These are phyloP conservation scores for Echinops telfairi DNA, from an alignment of 2,113 vertebrate genomes.

Conservation along the genomic window DNA sequence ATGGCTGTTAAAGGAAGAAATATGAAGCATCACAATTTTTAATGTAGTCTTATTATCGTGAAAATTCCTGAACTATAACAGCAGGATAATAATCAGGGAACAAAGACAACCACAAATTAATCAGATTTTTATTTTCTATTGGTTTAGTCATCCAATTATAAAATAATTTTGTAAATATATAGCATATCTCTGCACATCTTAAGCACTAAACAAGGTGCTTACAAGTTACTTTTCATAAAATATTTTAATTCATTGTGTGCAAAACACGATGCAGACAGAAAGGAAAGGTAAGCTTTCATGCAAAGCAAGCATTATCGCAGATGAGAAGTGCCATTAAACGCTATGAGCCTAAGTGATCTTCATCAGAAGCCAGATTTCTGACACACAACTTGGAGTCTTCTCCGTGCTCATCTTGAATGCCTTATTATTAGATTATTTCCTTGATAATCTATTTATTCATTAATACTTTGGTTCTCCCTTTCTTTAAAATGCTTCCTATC, in stretches of 20 bases:
- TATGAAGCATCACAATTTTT: not conserved
- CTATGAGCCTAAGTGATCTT: not conserved
- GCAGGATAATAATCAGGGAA: too few relatives aligned
- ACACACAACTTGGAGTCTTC: not conserved
- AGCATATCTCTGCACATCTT: slow-evolving; percentile 10
- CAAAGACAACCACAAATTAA: too few relatives aligned
- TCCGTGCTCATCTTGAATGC: not conserved
- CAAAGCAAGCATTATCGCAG: not conserved
- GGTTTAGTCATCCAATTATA: not conserved
- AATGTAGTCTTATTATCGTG: not conserved
- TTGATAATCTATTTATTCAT: not conserved
- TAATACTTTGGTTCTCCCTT: not conserved
- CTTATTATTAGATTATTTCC: not conserved
- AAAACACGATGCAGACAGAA: not conserved
- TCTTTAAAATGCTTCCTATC: not conserved
- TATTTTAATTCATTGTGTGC: not conserved
- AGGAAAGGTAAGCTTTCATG: not conserved
- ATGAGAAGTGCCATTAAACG: not conserved
- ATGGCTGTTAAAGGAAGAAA: not conserved
- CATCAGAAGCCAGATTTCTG: not conserved
- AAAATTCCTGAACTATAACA: not conserved
- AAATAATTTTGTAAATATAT: slow-evolving; percentile 4
- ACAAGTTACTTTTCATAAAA: not conserved
- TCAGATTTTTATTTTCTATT: not conserved
- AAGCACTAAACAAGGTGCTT: not conserved